These are phyloP conservation scores for Plebejus argus DNA, from an alignment of 2,888 invertebrate species.

Conservation along the genomic window DNA sequence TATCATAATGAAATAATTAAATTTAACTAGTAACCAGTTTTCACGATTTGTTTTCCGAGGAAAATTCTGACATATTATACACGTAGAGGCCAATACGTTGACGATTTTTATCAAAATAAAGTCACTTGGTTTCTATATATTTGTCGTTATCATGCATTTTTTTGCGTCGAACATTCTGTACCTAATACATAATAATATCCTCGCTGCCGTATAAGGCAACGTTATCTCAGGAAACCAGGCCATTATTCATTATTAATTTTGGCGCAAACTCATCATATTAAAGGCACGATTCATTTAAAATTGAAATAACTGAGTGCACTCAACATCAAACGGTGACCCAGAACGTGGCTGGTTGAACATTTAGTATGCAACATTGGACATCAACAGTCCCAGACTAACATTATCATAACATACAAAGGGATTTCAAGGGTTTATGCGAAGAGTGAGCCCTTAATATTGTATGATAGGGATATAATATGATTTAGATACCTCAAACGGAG, in stretches of 20 bases:
- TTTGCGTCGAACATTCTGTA: too few relatives aligned
- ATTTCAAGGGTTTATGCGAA: neutral
- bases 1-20: too few relatives aligned
- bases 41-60: too few relatives aligned
- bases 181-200: neutral
- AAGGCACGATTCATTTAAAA: slow-evolving; percentile 12
- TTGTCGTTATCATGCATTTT: too few relatives aligned
- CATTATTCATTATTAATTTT: neutral
- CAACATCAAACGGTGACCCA: slow-evolving; percentile 25
- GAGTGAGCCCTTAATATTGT: neutral
- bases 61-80: too few relatives aligned
- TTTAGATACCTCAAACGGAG: neutral
- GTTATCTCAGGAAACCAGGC: neutral
- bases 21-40: too few relatives aligned
- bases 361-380: slow-evolving; percentile 22
- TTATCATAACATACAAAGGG: slow-evolving; percentile 9
- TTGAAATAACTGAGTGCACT: slow-evolving; percentile 20
- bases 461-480: neutral
- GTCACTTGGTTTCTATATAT: too few relatives aligned
- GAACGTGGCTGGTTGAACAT: neutral
- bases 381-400: slow-evolving; percentile 7
- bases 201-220: neutral
- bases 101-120: too few relatives aligned
- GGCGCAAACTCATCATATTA: slow-evolving; percentile 10
- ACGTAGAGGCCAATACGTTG: too few relatives aligned